Percentiles rank a stretch among this genome's conserved stretches.
These are phyloP conservation scores for Microplitis demolitor DNA, from an alignment of 1,140 invertebrate species.

Conservation along the genomic window DNA sequence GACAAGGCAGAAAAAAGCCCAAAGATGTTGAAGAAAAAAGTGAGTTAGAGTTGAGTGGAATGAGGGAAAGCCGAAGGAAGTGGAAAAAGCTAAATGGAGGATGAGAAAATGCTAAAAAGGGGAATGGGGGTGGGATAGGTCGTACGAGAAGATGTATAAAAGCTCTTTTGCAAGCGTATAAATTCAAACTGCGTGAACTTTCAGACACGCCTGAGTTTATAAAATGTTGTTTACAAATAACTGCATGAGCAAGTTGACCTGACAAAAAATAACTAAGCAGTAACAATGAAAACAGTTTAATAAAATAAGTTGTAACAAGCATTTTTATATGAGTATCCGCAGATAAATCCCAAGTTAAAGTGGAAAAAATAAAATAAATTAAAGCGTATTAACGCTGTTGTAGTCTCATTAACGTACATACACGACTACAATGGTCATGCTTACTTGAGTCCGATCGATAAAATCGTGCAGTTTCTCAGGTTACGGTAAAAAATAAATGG, in stretches of 20 bases:
- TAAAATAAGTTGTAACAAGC: too few species aligned
- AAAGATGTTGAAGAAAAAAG: neutral
- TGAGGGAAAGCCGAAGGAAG: too few species aligned
- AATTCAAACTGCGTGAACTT: constrained; percentile 13
- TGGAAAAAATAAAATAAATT: too few species aligned
- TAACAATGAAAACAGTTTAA: neutral
- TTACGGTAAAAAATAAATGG: neutral
- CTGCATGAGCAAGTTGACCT: neutral
- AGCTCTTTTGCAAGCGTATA: constrained; percentile 8
- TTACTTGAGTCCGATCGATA: neutral
- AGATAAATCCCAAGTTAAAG: too few species aligned
- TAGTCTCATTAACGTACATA: too few species aligned
- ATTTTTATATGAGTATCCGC: too few species aligned
- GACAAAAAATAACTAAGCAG: neutral
- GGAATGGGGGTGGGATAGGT: neutral
- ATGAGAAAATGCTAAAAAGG: neutral
- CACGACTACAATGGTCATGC: too few species aligned
- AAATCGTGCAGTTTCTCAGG: neutral
- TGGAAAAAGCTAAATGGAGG: too few species aligned
- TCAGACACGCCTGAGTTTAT: constrained; percentile 7
- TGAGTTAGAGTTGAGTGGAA: neutral
- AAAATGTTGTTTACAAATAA: constrained; percentile 11
- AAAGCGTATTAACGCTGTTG: too few species aligned
- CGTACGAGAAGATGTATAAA: constrained; percentile 5
- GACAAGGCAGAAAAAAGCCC: neutral